Base-by-base conservation (phyloP, 1,140 invertebrate species). In the Apis cerana region DNA sequence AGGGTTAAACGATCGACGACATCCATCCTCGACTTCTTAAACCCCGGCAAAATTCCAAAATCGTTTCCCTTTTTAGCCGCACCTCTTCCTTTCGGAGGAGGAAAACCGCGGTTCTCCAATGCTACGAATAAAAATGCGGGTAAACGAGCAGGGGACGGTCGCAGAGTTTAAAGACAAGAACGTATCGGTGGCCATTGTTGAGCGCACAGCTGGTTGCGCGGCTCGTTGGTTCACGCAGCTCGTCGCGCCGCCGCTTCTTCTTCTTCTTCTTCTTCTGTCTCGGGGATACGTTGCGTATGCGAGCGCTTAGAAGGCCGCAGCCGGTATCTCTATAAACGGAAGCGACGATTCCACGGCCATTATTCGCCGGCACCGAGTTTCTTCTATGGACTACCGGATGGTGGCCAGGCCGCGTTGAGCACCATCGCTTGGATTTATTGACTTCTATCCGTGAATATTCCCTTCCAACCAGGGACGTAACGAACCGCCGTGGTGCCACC, bases 261-360 rank as follows among this genome's bases (percentile, higher is more conserved):
- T 71, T 58, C 50, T 27, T 62, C 79, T 76, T 76, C 68, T 80
- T 75, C 75, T n/a, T 43, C 33, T 43, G 5, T 5, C 33, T 43
- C 48, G 75, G 50, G 76, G 23, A 75, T 80, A 78, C 33, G 33
- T 76, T 75, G 83, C 62, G 69, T 72, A 56, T 61, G 64, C 67
- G 59, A 58, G 52, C 48, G 78, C 82, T 78, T 78, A 85, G 85
- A 85, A 62, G 82, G 67, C 70, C 23, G 75, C 65, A 75, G 85
- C 84, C 86, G 83, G 86, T 84, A 88, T 86, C 79, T 86, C 88
- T 89, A 85, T 89, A 89, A 89, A 89, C 88, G 88, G 88, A 89
- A 89, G 88, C 87, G 80, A 81, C 87, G 87, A 89, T 89, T 86
- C 87, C 87, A 86, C 88, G 87, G 82, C 79, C 87, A 89, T 89